Evolutionary conservation across 1,140 invertebrate species (phyloP), one percentile per base, ranked within the genome.

Genomic region (Lasioglossum baleicum): DNA sequence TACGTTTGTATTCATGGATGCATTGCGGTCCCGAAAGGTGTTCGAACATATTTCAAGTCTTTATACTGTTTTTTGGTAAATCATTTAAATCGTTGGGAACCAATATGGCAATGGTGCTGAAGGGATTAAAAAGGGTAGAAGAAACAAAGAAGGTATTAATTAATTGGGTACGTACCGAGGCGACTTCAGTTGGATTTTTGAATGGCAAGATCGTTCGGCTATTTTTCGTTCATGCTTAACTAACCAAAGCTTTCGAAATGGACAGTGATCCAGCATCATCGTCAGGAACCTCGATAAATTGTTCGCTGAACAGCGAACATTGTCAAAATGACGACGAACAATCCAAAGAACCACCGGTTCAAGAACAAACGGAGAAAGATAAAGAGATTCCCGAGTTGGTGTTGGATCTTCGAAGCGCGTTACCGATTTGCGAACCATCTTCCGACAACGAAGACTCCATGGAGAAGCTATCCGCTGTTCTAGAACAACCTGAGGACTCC

Each of bases 401-500:
- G 3, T 40, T 84, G 13, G 74, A 87, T 81, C 67, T 85, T 31
- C 63, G 63, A 65, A 78, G 63, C 17, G 31, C 80, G 15, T 22
- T 51, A 5, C 31, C 70, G 11, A 72, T 66, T 42, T 72, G 40
- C 31, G 66, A 75, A 22, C 58, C 15, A 26, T 20, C 26, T 5
- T 72, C 65, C 5, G 81, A 87, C 7, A 79, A 83, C 10, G 83
- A 85, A 7, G 56, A 58, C 53, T 68, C 58, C 0, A 71, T 64
- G 2, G 83, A 85, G 13, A 84, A 84, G 63, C 53, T 86, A 4
- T 82, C 83, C 2, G 84, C 72, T n/a, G 78, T 85, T 60, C 51
- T 85, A 11, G 85, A 87, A 80, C 73, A 85, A 22, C 68, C 83
- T 8, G 85, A 87, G 64, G 81, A 87, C 6, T 69, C 64, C 0